Base-by-base conservation (phyloP, 2,797 vertebrate genomes). In the Chaetodon trifasciatus region DNA sequence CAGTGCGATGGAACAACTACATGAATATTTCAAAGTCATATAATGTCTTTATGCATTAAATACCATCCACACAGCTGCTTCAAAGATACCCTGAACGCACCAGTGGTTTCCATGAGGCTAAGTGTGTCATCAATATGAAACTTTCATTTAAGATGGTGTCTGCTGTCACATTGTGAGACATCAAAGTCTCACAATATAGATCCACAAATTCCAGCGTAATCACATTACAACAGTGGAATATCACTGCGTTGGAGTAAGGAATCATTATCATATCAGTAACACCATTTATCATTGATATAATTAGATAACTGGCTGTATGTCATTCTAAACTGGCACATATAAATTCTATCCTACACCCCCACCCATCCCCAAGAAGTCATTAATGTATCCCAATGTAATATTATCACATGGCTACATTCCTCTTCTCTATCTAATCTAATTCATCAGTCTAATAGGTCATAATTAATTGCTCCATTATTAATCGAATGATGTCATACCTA, bases 391-490 rank as follows among this genome's bases (percentile, higher is more conserved):
- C 80, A 69, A 83, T 90, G 91, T 93, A 89, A 92, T 91, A 93
- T 93, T 90, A 93, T 93, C 91, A 87, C 91, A 88, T 74, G 64
- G 72, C 85, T 85, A 89, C 86, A 88, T 90, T 87, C 78, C 78
- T 89, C 85, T 71, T 73, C 86, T 81, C 92, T 70, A 83, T 90
- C 91, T 93, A 92, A 95, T 94, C 90, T 86, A 92, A 93, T 93
- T 93, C 91, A 91, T 91, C 92, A 91, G 88, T 84, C 89, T 92
- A 94, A 94, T 92, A 94, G 92, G 91, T 94, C 90, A 91, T 93
- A 93, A 93, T 94, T 92, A 93, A 94, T 93, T 91, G 90, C 92
- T 91, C 84, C 84, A 87, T 93, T 93, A 93, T 93, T 94, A 95
- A 95, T 93, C 79, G 72, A 92, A 83, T 93, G 92, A 94, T 94